Percentiles rank a stretch among this genome's conserved stretches.
phyloP scores from a whole-genome alignment of 2,888 invertebrate species.

The Cistogaster globosa region DNA sequence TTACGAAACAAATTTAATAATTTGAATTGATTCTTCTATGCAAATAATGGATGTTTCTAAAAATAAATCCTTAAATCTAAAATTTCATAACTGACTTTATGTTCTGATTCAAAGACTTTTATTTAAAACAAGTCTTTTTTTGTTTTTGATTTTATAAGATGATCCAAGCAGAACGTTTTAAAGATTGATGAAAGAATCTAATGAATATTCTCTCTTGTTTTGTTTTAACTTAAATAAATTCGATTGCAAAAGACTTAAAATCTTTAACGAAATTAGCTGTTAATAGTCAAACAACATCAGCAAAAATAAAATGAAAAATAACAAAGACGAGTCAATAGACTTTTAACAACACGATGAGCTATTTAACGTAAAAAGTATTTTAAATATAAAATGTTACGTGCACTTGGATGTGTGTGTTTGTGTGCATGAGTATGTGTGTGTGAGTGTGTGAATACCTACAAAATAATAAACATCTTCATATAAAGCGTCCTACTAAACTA shows the following conservation, averaged over 20 bases:
- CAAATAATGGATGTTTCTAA: conserved; percentile 23
- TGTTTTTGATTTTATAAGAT: background rate
- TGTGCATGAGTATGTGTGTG: background rate
- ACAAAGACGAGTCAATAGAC: conserved; percentile 39
- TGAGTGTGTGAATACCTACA: background rate
- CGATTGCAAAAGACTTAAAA: background rate
- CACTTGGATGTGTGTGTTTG: background rate
- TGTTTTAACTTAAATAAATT: conserved; percentile 1
- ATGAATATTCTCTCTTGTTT: background rate
- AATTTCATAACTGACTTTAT: conserved; percentile 2
- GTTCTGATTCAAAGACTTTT: conserved; percentile 1
- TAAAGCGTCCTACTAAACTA: conserved; percentile 30
- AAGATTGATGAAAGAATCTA: conserved; percentile 14
- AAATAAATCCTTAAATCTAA: conserved; percentile 11
- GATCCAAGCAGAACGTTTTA: background rate
- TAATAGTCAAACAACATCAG: conserved; percentile 50
- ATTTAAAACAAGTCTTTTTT: background rate
- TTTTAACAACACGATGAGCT: conserved; percentile 39
- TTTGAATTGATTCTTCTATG: background rate
- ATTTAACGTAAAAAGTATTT: conserved; percentile 39
- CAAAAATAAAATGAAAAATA: background rate
- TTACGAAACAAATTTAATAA: background rate
- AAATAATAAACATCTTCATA: conserved; percentile 37
- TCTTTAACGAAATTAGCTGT: conserved; percentile 51
- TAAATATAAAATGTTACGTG: background rate